phyloP scores from a whole-genome alignment of 2,113 vertebrate species.

The Orthonyx spaldingii region DNA sequence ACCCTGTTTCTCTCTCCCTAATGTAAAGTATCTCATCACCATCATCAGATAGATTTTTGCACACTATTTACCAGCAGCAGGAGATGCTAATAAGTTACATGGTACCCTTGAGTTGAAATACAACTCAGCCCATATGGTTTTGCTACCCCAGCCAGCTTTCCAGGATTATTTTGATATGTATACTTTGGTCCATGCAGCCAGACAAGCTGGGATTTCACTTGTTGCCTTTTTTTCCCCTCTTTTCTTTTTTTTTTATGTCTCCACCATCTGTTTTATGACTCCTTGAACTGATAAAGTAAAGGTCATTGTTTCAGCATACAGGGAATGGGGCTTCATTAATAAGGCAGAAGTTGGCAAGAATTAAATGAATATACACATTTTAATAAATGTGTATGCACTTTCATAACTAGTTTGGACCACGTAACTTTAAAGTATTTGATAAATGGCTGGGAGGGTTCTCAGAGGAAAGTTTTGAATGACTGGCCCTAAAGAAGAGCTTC shows the following conservation, averaged over 20 bases:
- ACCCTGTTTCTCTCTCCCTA: not conserved
- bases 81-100: not conserved
- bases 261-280: slow-evolving; percentile 42
- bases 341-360: not conserved
- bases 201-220: not conserved
- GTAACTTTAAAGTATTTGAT: not conserved
- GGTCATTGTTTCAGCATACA: slow-evolving; percentile 8
- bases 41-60: not conserved
- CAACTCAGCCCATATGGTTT: not conserved
- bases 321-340: not conserved
- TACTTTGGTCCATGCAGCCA: not conserved
- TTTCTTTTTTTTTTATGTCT: not conserved
- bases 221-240: not conserved
- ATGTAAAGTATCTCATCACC: not conserved
- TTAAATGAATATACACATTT: not conserved
- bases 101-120: not conserved
- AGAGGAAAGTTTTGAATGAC: not conserved
- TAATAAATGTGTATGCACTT: not conserved
- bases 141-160: not conserved
- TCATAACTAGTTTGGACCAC: not conserved
- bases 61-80: not conserved
- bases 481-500: not conserved
- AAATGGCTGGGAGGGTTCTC: not conserved
- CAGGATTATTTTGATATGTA: not conserved
- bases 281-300: slow-evolving; percentile 33